Base-by-base conservation (phyloP, 2,797 vertebrate species). In the Schizothorax lantsangensis region DNA sequence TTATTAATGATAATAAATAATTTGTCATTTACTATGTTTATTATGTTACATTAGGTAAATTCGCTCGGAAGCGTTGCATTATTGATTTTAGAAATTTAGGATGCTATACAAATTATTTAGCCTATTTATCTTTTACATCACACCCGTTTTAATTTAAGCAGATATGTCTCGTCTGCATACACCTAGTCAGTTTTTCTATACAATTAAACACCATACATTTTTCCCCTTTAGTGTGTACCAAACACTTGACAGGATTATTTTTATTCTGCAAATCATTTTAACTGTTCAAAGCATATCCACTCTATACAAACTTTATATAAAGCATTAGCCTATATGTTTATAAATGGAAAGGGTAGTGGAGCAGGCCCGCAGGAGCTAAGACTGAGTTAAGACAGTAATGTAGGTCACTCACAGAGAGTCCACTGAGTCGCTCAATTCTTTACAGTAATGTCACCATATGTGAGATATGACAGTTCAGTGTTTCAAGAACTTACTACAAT, bases 271-370 rank as follows among this genome's bases (percentile, higher is more conserved):
- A 49, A 6, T 52, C 17, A 75, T 57, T 78, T 43, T 6, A 79
- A 11, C 23, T 26, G 11, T 2, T 79, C 23, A n/a, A 36, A 30
- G 17, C 1, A 21, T 15, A 40, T 26, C 12, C 36, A 11, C 38
- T 43, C 73, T 10, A 52, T 77, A 45, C 30, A 14, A 52, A 81
- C 45, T n/a, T 4, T 15, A 23, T 66, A 33, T 33, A 23, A 64
- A 33, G 3, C 8, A 2, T 12, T 12, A n/a, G 57, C 9, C 57
- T 54, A 0, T 68, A 15, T 8, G 30, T 36, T 49, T 69, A 71
- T 82, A 69, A 71, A 71, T 71, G 47, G 33, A 82, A 26, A 71
- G 66, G 80, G 21, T 47, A 82, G 66, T 82, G 64, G 64, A 69
- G 66, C 64, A 82, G 64, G 64, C 30, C 66, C 14, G 0, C 45